A percentile compares a stretch with the other conserved stretches of the same genome.
Conservation (phyloP, 2,113 vertebrate genomes). For the Chaetorhynchus papuensis region DNA sequence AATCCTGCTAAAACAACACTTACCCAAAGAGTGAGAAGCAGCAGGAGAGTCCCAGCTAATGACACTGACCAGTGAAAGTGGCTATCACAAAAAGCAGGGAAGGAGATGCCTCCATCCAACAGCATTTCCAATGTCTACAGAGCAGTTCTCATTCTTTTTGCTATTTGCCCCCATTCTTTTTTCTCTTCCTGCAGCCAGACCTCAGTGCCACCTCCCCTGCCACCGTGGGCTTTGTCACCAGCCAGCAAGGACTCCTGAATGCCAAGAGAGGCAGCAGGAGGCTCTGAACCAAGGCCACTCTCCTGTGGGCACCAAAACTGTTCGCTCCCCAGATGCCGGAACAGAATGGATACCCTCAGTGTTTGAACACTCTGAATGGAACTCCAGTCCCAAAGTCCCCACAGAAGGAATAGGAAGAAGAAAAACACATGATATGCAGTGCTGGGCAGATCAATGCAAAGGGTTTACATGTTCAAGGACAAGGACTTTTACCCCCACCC, state of each 20-base stretch:
- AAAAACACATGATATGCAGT: background rate
- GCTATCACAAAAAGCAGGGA: background rate
- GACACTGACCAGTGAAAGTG: rapidly evolving
- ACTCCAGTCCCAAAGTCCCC: background rate
- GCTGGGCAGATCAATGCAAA: background rate
- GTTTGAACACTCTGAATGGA: background rate
- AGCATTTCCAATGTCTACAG: background rate
- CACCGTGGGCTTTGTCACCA: background rate
- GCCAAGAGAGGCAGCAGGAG: background rate
- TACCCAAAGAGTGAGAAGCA: background rate
- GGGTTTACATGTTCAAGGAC: background rate
- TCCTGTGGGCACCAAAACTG: background rate
- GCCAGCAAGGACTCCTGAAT: background rate
- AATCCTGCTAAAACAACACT: background rate
- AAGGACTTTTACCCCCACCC: background rate
- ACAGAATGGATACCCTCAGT: background rate
- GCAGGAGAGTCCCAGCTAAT: background rate
- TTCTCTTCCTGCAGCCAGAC: background rate
- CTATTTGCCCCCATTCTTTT: rapidly evolving
- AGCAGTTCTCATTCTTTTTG: background rate
- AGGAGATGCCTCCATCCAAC: background rate
- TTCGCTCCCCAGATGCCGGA: background rate
- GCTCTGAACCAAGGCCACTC: background rate
- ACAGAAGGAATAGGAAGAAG: background rate
- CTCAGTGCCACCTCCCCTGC: background rate